Evolutionary conservation across 2,888 invertebrate species (phyloP).

Genomic region (Dinocampus coccinellae): DNA sequence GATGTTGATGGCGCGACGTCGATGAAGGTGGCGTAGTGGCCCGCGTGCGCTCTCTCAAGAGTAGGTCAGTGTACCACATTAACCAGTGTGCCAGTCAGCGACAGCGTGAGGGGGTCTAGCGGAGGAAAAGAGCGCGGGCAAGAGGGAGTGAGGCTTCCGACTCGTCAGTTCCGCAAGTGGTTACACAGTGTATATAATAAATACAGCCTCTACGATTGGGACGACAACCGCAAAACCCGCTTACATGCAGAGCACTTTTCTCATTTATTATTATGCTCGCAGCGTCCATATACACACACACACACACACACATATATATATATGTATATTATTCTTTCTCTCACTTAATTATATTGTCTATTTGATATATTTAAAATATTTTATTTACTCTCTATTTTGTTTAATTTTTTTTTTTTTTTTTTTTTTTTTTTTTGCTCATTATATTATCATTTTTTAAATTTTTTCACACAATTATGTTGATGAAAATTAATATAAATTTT

Average conservation of each 20-base stretch:
- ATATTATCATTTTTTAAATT: too few species aligned
- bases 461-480: not conserved
- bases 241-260: conserved; percentile 6
- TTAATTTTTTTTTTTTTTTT: too few species aligned
- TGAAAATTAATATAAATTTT: too few species aligned
- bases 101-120: too few species aligned
- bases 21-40: conserved; percentile 51
- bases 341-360: not conserved
- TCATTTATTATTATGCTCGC: conserved; percentile 2
- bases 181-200: conserved; percentile 29
- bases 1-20: conserved; percentile 16
- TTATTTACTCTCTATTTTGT: too few species aligned
- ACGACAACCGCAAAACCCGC: conserved; percentile 15
- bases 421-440: too few species aligned
- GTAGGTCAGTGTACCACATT: conserved; percentile 70
- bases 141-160: conserved; percentile 49
- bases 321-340: not conserved
- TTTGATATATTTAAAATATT: too few species aligned
- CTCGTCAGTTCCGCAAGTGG: conserved; percentile 52
- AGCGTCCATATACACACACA: not conserved
- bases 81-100: conserved; percentile 55
- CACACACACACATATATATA: not conserved
- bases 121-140: too few species aligned
- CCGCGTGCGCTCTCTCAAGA: conserved; percentile 54
- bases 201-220: conserved; percentile 17